Evolutionary conservation across 1,140 invertebrate genomes (phyloP), one percentile per base, ranked within the genome.

Genomic region (Temnothorax longispinosus): DNA sequence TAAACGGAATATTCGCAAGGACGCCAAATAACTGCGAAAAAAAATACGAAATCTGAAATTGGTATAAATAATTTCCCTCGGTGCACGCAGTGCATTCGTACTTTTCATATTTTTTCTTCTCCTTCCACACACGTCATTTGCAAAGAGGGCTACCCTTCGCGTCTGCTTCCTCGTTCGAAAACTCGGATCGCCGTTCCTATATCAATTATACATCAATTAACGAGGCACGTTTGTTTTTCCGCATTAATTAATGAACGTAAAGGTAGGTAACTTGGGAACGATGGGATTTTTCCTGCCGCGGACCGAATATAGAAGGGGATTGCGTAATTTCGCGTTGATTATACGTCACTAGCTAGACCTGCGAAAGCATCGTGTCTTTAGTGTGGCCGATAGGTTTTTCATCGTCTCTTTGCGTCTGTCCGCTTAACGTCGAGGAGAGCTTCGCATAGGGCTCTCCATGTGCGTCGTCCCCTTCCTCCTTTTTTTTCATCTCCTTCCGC

Each of bases 191-290:
- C 91, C 93, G 90, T 93, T 93, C 91, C 90, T 88, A 90, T 90
- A 92, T 91, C 94, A 94, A 94, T 94, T 94, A 93, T 91, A 91
- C 91, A 90, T 92, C 94, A 95, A 94, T 95, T 95, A 95, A 93
- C 88, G 92, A 93, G 92, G 94, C 92, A 88, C 89, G 91, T 93
- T 93, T 92, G 89, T 93, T 94, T 92, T 92, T 93, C 91, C 87
- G 90, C 93, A 92, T 94, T 94, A 95, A 94, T 95, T 95, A 94
- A 94, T 93, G 90, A 92, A 92, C 91, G 92, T 91, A 92, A 94
- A 95, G 90, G 87, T 88, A 95, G 90, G 87, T 88, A 92, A 91
- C 90, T 90, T 88, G 76, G 38, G n/a, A 67, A 78, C 67, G 41
- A 32, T 44, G 67, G 67, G 65, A 87, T 87, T 90, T 90, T 91